Percentiles rank a stretch among this genome's conserved stretches.
Evolutionary conservation across 2,113 vertebrate genomes (phyloP).

Genomic region (Leucopsar rothschildi): DNA sequence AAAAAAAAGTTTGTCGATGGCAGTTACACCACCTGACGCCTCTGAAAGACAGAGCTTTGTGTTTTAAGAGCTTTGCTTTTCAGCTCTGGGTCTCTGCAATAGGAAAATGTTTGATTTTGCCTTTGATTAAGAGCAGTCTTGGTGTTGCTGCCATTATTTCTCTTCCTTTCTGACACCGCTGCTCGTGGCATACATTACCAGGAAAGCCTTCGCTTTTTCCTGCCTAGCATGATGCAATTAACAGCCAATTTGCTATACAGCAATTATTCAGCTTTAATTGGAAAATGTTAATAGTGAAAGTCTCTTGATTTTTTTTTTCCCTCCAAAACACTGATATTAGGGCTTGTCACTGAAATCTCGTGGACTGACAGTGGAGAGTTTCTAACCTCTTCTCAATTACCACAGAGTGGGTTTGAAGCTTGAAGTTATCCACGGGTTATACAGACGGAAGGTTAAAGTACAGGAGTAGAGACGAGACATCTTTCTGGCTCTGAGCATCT

Average conservation of each 20-base stretch:
- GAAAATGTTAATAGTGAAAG: neutral
- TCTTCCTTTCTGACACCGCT: neutral
- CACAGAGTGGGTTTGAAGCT: slow-evolving; percentile 28
- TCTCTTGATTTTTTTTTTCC: neutral
- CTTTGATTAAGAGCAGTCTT: neutral
- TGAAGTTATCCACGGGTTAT: slow-evolving; percentile 38
- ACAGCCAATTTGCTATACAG: neutral
- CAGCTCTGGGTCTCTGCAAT: neutral
- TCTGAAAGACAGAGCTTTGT: neutral
- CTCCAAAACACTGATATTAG: neutral
- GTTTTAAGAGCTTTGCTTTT: neutral
- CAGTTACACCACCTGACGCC: neutral
- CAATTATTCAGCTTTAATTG: neutral
- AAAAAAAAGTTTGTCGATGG: neutral
- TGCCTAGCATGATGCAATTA: neutral
- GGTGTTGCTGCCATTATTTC: neutral
- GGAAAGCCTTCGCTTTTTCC: neutral
- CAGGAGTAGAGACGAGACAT: neutral
- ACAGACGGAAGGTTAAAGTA: slow-evolving; percentile 39
- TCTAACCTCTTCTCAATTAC: slow-evolving; percentile 37
- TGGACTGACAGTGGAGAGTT: slow-evolving; percentile 8
- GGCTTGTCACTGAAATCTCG: neutral
- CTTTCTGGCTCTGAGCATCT: neutral
- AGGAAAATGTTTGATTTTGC: neutral
- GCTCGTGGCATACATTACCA: neutral